Evolutionary conservation across 1,140 invertebrate species (phyloP), one percentile per base, ranked within the genome.

Genomic region (Drosophila saltans): DNA sequence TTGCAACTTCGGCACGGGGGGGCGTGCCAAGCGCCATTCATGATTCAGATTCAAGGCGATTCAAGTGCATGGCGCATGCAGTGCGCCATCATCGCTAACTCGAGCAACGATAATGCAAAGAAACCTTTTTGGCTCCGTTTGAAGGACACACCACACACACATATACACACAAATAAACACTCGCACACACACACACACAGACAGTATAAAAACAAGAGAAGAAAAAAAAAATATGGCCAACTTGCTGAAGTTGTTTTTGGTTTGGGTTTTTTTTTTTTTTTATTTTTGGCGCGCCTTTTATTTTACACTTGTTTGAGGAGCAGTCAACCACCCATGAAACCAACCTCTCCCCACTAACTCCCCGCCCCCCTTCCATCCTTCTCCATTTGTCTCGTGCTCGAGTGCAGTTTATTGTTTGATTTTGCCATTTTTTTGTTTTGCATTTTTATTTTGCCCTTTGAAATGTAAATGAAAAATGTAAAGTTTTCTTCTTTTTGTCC

Each of bases 361-460:
- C 11, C 16, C 62, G 39, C 30, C 62, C 41, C 30, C 30, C 45
- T 33, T 7, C 26, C n/a, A 39, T 24, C 66, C 56, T 16, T 16
- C n/a, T 45, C 62, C 69, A 58, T 66, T 59, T 69, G 55, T 57
- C 75, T 68, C 80, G 79, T 77, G 83, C 80, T 86, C 48, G 80
- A 86, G 82, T 86, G 82, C 82, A 89, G 83, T 88, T 88, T 89
- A 88, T 88, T 88, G 83, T 88, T 88, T 88, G 83, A 88, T 89
- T 86, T 84, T 84, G 70, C 83, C 83, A 88, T 78, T 86, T 86
- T 55, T 77, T 74, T 41, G 9, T 68, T 48, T 33, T 61, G 45
- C 56, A 76, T 67, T 68, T 76, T 74, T 66, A 68, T 75, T 72
- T 72, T 68, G 75, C 80, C 62, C 84, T 88, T 88, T 88, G 84